phyloP scores from a whole-genome alignment of 2,888 invertebrate species.

The Limnephilus marmoratus region DNA sequence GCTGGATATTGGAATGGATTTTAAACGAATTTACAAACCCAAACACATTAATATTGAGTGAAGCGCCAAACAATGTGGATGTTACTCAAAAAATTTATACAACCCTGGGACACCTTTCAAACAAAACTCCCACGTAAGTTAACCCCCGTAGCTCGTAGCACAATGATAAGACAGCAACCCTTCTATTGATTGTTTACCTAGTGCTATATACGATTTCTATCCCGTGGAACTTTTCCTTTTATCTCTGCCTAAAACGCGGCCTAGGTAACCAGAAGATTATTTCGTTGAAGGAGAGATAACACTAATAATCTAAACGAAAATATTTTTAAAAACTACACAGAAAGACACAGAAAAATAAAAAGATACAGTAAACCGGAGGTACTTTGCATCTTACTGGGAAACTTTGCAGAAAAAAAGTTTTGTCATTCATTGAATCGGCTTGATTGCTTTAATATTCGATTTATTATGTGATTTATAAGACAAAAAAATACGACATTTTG shows the following conservation, averaged over 20 bases:
- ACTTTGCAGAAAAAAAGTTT: too few relatives aligned
- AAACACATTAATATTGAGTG: not conserved
- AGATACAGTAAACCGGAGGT: too few relatives aligned
- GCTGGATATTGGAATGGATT: not conserved
- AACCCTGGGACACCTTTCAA: not conserved
- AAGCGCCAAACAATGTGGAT: not conserved
- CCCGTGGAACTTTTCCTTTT: not conserved
- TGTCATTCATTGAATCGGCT: too few relatives aligned
- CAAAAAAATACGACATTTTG: too few relatives aligned
- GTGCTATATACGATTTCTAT: not conserved
- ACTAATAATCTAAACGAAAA: too few relatives aligned
- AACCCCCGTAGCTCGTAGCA: not conserved
- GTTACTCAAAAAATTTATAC: not conserved
- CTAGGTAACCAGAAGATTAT: not conserved
- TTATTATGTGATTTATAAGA: too few relatives aligned
- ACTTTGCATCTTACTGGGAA: too few relatives aligned
- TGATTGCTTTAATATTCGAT: too few relatives aligned
- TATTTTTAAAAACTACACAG: too few relatives aligned
- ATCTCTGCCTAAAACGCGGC: not conserved
- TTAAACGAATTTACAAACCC: not conserved
- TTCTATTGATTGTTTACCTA: conserved; percentile 2
- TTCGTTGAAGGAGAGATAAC: too few relatives aligned
- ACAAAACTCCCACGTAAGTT: not conserved
- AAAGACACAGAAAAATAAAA: too few relatives aligned
- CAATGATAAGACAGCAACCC: not conserved